A percentile compares a stretch with the other conserved stretches of the same genome.
These are phyloP conservation scores for Hirundichthys speculiger DNA, from an alignment of 2,113 vertebrate species.

Conservation along the genomic window DNA sequence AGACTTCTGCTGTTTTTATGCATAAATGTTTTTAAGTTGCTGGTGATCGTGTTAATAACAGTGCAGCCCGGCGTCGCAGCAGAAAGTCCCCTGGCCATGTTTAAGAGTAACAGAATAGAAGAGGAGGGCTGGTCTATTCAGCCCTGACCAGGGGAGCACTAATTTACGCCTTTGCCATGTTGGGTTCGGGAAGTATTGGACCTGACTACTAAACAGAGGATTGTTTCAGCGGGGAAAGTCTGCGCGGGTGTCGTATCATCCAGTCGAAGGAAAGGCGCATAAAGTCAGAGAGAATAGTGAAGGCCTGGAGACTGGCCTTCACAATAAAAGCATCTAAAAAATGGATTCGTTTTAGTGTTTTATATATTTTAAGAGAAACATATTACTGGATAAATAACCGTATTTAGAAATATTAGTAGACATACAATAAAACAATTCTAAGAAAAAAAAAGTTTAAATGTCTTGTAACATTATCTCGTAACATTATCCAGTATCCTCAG, in stretches of 20 bases:
- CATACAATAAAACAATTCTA: too few species aligned
- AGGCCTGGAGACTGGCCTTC: not conserved
- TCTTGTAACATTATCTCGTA: too few species aligned
- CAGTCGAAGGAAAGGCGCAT: constrained; percentile 43
- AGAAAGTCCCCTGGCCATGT: constrained; percentile 32
- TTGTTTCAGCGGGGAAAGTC: constrained; percentile 74
- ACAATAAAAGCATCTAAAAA: constrained; percentile 33
- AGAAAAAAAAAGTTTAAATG: too few species aligned
- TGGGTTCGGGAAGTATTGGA: constrained; percentile 74
- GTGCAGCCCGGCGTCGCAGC: constrained; percentile 32
- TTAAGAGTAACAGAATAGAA: constrained; percentile 61
- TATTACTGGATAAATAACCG: too few species aligned
- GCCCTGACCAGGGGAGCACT: constrained; percentile 73
- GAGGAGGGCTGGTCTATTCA: constrained; percentile 70
- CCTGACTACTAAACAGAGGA: constrained; percentile 83
- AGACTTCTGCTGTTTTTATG: not conserved
- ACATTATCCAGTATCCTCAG: too few species aligned
- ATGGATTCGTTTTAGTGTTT: not conserved
- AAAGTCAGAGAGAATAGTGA: not conserved
- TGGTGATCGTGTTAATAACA: constrained; percentile 42
- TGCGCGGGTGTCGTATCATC: constrained; percentile 73
- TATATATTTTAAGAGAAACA: too few species aligned
- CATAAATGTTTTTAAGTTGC: not conserved
- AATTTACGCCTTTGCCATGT: constrained; percentile 83
- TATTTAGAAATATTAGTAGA: too few species aligned